Base-by-base conservation (phyloP, 2,113 vertebrate genomes). In the Siniperca chuatsi region DNA sequence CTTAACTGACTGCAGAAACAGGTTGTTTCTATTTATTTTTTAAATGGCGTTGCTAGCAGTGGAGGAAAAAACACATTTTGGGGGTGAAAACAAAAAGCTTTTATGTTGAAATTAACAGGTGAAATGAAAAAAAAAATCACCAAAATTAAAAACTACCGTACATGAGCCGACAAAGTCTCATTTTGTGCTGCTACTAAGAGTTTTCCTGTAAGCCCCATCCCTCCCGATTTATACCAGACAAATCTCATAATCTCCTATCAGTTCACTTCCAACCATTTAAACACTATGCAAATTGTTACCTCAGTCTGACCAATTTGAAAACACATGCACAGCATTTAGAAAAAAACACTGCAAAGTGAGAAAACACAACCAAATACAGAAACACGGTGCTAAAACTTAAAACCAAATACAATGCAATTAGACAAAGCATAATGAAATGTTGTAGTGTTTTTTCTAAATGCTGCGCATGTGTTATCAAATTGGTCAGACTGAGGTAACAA, bases 1-100 rank as follows among this genome's bases (percentile, higher is more conserved):
- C 81, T 88, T 89, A 89, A 33, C 68, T 1, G 3, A 10, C 64
- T 10, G 16, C 54, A 44, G 40, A 81, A 50, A 79, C 62, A 23
- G 21, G 46, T 60, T 66, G 37, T 18, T 54, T 25, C 35, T 52
- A 20, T 50, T 69, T 29, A 16, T 35, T 44, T 40, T 64, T 33
- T 29, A 44, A 33, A 62, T 50, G 8, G 9, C 57, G 18, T 46
- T 48, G 12, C 35, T 12, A 2, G n/a, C 29, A 29, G 60, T 50
- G 29, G 33, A 13, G 48, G 35, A 6, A 21, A 42, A 69, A 62
- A 23, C 23, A 23, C 16, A 37, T 46, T 55, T 52, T 25, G 6
- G 10, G 16, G 8, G 1, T 16, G 11, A 11, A 44, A 44, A 72
- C 4, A 44, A 64, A 72, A 64, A 21, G 7, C 1, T 42, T 52